Conservation (phyloP, 2,797 vertebrate species). For the Lepidocolaptes lacrymiger region DNA sequence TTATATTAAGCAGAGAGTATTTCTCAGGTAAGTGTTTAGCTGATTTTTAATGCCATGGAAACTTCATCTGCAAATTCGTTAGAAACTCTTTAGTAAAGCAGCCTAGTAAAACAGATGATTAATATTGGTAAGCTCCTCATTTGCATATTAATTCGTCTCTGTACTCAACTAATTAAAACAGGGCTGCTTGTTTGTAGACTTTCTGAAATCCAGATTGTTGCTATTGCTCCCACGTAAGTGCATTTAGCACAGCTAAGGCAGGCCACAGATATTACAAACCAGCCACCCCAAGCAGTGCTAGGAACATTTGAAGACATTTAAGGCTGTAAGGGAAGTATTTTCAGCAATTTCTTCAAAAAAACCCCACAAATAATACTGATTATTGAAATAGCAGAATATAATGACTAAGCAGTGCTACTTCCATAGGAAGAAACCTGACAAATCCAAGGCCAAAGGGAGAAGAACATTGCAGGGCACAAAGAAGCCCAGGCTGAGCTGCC, state of each 20-base stretch:
- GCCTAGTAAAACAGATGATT: constrained; percentile 81
- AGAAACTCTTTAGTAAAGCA: constrained; percentile 75
- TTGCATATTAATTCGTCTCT: constrained; percentile 84
- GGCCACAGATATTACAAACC: not conserved
- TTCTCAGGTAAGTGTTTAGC: constrained; percentile 64
- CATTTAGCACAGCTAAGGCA: constrained; percentile 23
- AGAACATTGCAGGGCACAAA: not conserved
- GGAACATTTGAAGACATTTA: not conserved
- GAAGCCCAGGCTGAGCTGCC: not conserved
- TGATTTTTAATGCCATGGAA: constrained; percentile 76
- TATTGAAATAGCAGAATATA: not conserved
- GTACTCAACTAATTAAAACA: constrained; percentile 78
- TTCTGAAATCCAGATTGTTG: constrained; percentile 66
- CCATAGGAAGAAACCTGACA: not conserved
- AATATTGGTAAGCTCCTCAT: constrained; percentile 79
- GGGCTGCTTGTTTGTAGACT: constrained; percentile 70
- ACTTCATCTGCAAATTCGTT: constrained; percentile 76
- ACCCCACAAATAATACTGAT: not conserved
- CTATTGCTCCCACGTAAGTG: constrained; percentile 46
- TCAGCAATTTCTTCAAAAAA: not conserved
- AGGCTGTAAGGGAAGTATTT: not conserved
- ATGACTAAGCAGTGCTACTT: not conserved
- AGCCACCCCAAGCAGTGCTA: not conserved
- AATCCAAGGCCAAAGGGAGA: not conserved
- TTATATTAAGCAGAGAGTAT: constrained; percentile 44